Percentiles rank a stretch among this genome's conserved stretches.
Conservation (phyloP, 2,113 vertebrate species). For the Spheniscus mendiculus region DNA sequence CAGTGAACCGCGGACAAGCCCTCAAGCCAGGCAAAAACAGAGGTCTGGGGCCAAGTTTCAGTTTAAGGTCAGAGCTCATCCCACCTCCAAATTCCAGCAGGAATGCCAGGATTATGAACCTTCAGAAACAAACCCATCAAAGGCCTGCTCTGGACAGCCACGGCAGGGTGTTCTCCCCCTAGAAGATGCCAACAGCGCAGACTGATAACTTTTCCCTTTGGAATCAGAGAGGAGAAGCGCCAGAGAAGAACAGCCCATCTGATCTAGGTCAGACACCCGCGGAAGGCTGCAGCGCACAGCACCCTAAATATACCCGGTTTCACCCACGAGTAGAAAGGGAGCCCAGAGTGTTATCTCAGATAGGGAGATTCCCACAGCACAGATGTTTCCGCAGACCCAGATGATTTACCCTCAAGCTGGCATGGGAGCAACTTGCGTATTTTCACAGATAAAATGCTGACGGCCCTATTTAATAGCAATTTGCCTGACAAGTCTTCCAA, state of each 20-base stretch:
- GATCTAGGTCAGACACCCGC: fast-evolving
- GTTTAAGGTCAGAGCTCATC: not conserved
- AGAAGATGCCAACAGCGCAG: not conserved
- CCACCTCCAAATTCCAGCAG: not conserved
- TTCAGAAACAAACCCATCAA: not conserved
- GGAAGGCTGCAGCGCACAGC: fast-evolving
- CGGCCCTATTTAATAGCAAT: not conserved
- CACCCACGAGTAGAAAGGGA: not conserved
- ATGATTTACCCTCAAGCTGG: not conserved
- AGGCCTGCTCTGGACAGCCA: not conserved
- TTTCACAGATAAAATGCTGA: not conserved
- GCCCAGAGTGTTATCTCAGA: fast-evolving
- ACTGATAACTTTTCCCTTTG: not conserved
- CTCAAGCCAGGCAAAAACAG: not conserved
- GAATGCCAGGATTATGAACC: not conserved
- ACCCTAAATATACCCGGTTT: not conserved
- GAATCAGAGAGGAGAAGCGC: too few species aligned
- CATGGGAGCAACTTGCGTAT: fast-evolving
- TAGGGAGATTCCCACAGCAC: not conserved
- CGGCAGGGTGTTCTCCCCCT: fast-evolving
- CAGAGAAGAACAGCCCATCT: not conserved
- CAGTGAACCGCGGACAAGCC: not conserved
- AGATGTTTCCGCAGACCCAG: not conserved
- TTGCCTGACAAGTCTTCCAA: not conserved
- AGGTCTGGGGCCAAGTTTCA: not conserved